phyloP scores from a whole-genome alignment of 1,140 invertebrate genomes.

The Drosophila kikkawai region DNA sequence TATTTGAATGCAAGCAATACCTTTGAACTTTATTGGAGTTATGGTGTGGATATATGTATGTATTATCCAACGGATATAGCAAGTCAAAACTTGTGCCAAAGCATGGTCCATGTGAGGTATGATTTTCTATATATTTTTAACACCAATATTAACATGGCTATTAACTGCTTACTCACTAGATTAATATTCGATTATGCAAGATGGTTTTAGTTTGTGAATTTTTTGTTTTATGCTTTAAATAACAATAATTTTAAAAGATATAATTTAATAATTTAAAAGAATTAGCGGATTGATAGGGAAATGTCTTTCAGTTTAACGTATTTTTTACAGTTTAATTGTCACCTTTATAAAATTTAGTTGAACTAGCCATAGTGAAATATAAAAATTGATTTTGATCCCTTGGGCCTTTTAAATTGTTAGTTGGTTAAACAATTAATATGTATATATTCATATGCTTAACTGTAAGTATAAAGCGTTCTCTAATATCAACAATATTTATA shows the following conservation, averaged over 20 bases:
- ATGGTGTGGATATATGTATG: neutral
- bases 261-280: neutral
- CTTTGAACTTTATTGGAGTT: neutral
- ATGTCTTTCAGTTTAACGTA: conserved; percentile 16
- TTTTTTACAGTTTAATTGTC: conserved; percentile 10
- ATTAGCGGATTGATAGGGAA: neutral
- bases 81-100: conserved; percentile 20
- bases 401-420: conserved; percentile 26
- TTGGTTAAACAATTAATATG: conserved; percentile 12
- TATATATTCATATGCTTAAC: conserved; percentile 8
- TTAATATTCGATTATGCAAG: conserved; percentile 9
- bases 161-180: conserved; percentile 8
- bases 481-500: conserved; percentile 4
- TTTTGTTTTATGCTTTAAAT: neutral
- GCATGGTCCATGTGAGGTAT: conserved; percentile 35
- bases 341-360: conserved; percentile 20
- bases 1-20: neutral
- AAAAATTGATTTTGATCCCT: conserved; percentile 47
- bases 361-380: conserved; percentile 24
- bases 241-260: neutral
- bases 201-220: neutral
- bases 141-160: conserved; percentile 11
- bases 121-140: conserved; percentile 8
- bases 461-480: conserved; percentile 9
- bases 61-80: conserved; percentile 5